Evolutionary conservation across 2,797 vertebrate species (phyloP).

Genomic region (Chanos chanos): DNA sequence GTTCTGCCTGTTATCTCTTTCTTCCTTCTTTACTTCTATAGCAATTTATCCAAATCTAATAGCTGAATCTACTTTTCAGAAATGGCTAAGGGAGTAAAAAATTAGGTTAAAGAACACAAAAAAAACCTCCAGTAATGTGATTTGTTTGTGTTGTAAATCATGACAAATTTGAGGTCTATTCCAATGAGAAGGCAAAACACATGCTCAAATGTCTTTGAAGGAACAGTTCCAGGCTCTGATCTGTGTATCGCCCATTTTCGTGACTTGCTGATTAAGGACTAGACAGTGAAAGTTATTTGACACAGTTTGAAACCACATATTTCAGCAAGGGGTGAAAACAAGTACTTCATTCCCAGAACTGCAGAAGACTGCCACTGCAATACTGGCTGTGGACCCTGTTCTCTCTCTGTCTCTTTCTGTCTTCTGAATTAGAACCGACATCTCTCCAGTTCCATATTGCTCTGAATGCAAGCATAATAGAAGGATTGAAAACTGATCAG

Average conservation of each 20-base stretch:
- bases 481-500: no score
- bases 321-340: constrained; percentile 26
- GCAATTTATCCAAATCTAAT: no score
- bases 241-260: constrained; percentile 18
- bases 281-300: constrained; percentile 28
- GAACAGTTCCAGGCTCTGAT: constrained; percentile 32
- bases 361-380: background rate
- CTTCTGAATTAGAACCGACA: no score
- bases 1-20: no score
- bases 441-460: no score
- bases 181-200: constrained; percentile 19
- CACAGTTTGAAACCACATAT: constrained; percentile 34
- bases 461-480: no score
- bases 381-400: no score
- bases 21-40: no score
- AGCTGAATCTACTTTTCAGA: no score
- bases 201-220: constrained; percentile 23
- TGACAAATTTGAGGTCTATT: constrained; percentile 18
- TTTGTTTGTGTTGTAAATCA: constrained; percentile 27
- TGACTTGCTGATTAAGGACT: constrained; percentile 34
- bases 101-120: background rate
- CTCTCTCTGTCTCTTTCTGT: no score
- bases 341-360: constrained; percentile 11
- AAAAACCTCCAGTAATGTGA: background rate
- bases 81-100: no score